A percentile compares a stretch with the other conserved stretches of the same genome.
Conservation (phyloP, 1,140 invertebrate species). For the Micrasema minimum region DNA sequence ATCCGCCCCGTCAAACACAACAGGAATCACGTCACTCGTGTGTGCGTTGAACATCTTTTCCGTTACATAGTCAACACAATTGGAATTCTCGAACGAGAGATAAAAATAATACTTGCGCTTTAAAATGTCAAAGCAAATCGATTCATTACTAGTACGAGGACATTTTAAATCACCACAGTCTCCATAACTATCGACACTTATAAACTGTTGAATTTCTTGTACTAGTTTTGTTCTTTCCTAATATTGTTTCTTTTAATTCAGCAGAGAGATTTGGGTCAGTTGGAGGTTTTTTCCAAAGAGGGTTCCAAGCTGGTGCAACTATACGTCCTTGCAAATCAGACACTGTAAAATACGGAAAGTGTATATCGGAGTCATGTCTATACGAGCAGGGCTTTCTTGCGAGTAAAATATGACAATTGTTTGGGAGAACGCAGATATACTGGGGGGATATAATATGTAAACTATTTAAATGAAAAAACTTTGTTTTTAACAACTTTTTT, state of each 20-base stretch:
- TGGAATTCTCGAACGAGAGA: conserved; percentile 72
- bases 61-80: conserved; percentile 69
- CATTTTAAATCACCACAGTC: conserved; percentile 64
- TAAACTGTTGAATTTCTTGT: conserved; percentile 65
- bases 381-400: conserved; percentile 62
- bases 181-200: conserved; percentile 75
- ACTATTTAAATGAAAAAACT: too few relatives aligned
- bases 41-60: conserved; percentile 68
- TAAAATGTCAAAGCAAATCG: conserved; percentile 60
- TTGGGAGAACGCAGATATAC: conserved; percentile 47
- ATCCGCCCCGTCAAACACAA: conserved; percentile 69
- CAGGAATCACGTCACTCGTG: conserved; percentile 63
- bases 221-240: conserved; percentile 63
- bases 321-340: conserved; percentile 51
- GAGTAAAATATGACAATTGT: conserved; percentile 45
- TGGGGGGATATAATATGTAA: too few relatives aligned
- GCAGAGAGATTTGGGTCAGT: not conserved
- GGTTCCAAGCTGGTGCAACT: conserved; percentile 51
- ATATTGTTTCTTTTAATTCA: conserved; percentile 50
- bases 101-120: conserved; percentile 71
- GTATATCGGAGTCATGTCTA: conserved; percentile 72
- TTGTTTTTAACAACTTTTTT: too few relatives aligned
- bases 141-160: conserved; percentile 55
- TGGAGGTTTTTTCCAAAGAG: conserved; percentile 36
- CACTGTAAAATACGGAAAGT: conserved; percentile 69